Base-by-base conservation (phyloP, 2,888 invertebrate species). In the Trachelus iudaicus region DNA sequence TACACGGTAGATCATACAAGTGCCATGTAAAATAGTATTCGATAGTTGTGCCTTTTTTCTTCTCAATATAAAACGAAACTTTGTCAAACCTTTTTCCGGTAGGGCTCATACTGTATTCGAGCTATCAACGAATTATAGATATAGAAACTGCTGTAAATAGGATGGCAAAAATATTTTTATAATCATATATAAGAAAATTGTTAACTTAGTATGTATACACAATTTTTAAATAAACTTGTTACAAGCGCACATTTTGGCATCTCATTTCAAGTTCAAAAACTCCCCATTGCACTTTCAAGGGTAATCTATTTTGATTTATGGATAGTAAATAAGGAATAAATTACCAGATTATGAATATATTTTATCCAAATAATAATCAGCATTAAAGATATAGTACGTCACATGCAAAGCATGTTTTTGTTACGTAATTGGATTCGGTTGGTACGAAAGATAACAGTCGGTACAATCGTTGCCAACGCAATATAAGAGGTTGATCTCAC, bases 201-300 rank as follows among this genome's bases (percentile, higher is more conserved):
- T 71, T 71, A 23, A 71, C 71, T 33, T 71, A 71, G 71, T 71
- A 33, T 71, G 71, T 71, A 71, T 71, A 71, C 71, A 56, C 30
- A 33, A 71, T 33, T 33, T 71, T 71, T 71, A 71, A 71, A 71
- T 71, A 71, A 71, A 71, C 6, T 33, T 23, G 71, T 71, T 71
- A 71, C 33, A 23, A 56, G 6, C 40, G 0, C 23, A 23, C 15
- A 23, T 56, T 56, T 56, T 6, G 23, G 9, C 23, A 9, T 56
- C 23, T 56, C 9, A 56, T 56, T 56, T 23, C 6, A 23, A 23
- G 23, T 23, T 56, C 15, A 56, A 56, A 56, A 56, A 56, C 23
- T 40, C 1, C 0, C 23, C 40, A 40, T 40, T 40, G 1, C 6
- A 56, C 40, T 56, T 56, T 23, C 23, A 23, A 15, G 4, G 1